phyloP scores from a whole-genome alignment of 2,113 vertebrate species.

The Malurus elegans region DNA sequence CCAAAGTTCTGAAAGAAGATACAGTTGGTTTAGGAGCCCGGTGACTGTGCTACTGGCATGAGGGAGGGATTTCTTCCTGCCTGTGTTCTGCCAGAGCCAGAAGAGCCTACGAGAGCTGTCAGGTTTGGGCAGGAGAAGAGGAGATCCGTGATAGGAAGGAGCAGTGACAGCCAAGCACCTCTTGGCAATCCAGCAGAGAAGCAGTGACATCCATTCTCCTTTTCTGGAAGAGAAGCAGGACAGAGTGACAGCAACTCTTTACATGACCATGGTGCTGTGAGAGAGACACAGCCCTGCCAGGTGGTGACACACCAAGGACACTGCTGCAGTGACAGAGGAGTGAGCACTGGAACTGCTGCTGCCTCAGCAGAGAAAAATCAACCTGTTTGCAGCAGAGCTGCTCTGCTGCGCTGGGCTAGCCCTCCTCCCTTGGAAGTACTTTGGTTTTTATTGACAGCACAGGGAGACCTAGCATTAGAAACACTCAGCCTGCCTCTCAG shows the following conservation, averaged over 20 bases:
- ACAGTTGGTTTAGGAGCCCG: not conserved
- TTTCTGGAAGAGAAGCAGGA: not conserved
- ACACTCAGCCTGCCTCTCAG: not conserved
- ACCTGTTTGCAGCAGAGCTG: not conserved
- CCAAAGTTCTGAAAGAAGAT: not conserved
- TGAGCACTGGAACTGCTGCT: not conserved
- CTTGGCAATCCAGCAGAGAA: not conserved
- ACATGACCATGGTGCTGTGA: not conserved
- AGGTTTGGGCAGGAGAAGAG: not conserved
- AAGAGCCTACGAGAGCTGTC: not conserved
- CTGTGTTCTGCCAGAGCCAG: not conserved
- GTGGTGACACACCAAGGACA: not conserved
- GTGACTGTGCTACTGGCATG: not conserved
- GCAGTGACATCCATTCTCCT: not conserved
- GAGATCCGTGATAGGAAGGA: not conserved
- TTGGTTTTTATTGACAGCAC: not conserved
- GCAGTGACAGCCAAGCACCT: not conserved
- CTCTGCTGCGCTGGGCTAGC: not conserved
- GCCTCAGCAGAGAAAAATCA: not conserved
- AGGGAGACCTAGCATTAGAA: not conserved
- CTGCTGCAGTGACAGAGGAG: not conserved
- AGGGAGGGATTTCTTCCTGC: not conserved
- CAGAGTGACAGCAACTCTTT: accelerated
- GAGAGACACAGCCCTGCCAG: not conserved
- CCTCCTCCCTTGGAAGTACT: not conserved